Conservation (phyloP, 2,888 invertebrate species). For the Noctua janthe region DNA sequence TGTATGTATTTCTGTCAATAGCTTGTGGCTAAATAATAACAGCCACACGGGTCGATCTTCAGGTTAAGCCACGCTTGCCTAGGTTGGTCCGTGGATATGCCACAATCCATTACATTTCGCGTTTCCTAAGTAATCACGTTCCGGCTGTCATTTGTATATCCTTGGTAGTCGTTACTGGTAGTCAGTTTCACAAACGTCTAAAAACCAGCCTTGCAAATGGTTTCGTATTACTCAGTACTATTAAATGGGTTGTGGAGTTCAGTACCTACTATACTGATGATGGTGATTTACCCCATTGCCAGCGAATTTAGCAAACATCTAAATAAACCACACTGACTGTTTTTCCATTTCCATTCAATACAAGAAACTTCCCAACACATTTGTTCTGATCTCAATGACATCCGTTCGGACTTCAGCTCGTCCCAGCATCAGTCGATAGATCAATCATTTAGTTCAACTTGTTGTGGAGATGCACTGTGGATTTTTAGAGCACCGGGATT, state of each 20-base stretch:
- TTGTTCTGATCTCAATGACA: constrained; percentile 43
- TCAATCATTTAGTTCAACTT: constrained; percentile 45
- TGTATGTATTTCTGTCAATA: no score
- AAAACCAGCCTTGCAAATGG: no score
- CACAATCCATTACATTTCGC: no score
- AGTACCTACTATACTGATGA: no score
- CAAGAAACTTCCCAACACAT: constrained; percentile 9
- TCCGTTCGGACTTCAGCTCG: constrained; percentile 6
- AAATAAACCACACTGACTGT: not conserved
- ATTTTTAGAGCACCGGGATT: constrained; percentile 4
- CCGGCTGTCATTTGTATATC: not conserved
- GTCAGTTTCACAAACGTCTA: not conserved
- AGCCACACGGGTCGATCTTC: no score
- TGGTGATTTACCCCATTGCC: no score
- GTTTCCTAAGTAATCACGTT: no score
- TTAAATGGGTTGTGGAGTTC: no score
- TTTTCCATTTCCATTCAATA: not conserved
- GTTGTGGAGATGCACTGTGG: constrained; percentile 15
- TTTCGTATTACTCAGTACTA: no score
- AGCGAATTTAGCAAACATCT: not conserved
- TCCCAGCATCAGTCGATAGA: constrained; percentile 3
- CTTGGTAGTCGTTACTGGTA: not conserved
- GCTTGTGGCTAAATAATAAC: no score
- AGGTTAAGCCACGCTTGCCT: no score
- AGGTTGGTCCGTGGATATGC: no score